These are phyloP conservation scores for Sanderia malayensis DNA, from an alignment of 30 jellyfish, hydroid and myxozoan genomes.

Conservation along the genomic window DNA sequence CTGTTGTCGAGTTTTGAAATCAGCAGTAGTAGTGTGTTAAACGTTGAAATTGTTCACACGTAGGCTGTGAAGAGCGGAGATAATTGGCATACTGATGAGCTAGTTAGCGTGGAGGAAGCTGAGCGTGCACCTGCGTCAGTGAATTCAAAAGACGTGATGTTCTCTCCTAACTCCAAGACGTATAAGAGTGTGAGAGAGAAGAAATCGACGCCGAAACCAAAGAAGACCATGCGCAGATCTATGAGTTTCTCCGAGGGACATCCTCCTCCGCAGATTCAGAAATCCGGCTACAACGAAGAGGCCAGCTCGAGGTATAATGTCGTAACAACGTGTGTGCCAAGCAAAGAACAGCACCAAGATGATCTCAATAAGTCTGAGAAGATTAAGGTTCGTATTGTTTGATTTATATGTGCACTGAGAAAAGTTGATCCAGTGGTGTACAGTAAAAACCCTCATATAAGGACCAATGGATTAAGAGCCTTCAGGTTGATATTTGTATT, in stretches of 20 bases:
- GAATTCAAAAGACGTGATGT: constrained; percentile 2
- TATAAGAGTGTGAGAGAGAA: constrained; percentile 34
- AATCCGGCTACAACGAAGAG: constrained; percentile 89
- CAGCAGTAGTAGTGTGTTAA: too few relatives aligned
- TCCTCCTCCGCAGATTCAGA: constrained; percentile 47
- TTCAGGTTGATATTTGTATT: too few relatives aligned
- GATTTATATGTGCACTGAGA: too few relatives aligned
- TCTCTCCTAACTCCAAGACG: constrained; percentile 42
- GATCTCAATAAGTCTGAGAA: constrained; percentile 22
- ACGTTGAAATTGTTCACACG: too few relatives aligned
- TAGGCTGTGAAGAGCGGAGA: not conserved
- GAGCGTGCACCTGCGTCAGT: not conserved
- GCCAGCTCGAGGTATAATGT: constrained; percentile 81
- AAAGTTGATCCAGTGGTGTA: too few relatives aligned
- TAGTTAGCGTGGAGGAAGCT: constrained; percentile 1
- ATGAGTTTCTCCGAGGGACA: constrained; percentile 89
- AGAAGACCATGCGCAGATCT: constrained; percentile 76
- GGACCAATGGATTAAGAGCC: too few relatives aligned
- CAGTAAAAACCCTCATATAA: too few relatives aligned
- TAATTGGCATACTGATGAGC: not conserved
- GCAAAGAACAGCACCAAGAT: constrained; percentile 7
- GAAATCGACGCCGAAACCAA: constrained; percentile 16
- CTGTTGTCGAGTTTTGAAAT: too few relatives aligned
- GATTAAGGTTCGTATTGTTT: constrained; percentile 21
- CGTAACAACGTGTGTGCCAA: constrained; percentile 32